phyloP scores from a whole-genome alignment of 2,888 invertebrate species.

The Drosophila mercatorum region DNA sequence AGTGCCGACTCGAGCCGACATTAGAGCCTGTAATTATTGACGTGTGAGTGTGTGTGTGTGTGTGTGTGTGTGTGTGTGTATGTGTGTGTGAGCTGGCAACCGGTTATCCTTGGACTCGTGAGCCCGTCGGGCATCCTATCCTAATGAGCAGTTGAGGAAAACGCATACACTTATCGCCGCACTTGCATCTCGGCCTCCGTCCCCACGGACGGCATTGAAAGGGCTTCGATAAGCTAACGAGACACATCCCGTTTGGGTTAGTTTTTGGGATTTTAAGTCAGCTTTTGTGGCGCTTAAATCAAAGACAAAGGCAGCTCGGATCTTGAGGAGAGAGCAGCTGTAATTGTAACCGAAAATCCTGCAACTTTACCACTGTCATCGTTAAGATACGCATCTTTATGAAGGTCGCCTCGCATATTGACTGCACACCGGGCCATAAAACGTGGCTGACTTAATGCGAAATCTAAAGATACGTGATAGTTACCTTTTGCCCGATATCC shows the following conservation, averaged over 20 bases:
- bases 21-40: conserved; percentile 64
- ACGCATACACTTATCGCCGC: conserved; percentile 75
- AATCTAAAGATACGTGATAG: conserved; percentile 49
- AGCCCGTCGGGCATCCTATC: conserved; percentile 45
- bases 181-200: conserved; percentile 63
- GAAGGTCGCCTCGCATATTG: conserved; percentile 69
- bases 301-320: conserved; percentile 63
- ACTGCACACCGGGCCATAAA: conserved; percentile 39
- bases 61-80: conserved; percentile 30
- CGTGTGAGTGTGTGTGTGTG: conserved; percentile 36
- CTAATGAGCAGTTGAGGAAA: conserved; percentile 81
- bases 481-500: conserved; percentile 35
- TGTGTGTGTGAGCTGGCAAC: conserved; percentile 42
- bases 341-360: conserved; percentile 33
- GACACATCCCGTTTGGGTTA: conserved; percentile 23
- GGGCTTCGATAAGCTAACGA: conserved; percentile 66
- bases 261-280: conserved; percentile 65
- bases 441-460: conserved; percentile 41
- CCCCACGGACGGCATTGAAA: conserved; percentile 57
- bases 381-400: conserved; percentile 82
- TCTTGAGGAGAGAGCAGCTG: conserved; percentile 44
- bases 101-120: conserved; percentile 38
- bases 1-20: conserved; percentile 46
- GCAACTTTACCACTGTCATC: conserved; percentile 76
- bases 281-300: conserved; percentile 63